Conservation (phyloP, 2,113 vertebrate genomes). For the Poeciliopsis occidentalis region DNA sequence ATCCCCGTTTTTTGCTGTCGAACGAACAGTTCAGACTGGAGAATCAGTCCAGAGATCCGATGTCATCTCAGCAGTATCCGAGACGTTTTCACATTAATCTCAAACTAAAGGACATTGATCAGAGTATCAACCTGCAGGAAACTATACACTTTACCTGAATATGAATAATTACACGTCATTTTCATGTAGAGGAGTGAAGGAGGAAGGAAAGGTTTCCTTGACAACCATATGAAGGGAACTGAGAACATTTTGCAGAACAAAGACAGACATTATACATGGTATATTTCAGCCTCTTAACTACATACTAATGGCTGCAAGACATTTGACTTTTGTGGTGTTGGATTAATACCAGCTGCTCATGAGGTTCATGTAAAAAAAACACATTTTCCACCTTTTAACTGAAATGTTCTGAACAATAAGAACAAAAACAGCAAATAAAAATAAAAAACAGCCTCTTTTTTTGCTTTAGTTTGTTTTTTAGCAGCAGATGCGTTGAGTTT, state of each 20-base stretch:
- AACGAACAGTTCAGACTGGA: too few species aligned
- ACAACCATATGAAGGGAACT: slow-evolving; percentile 49
- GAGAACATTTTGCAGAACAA: slow-evolving; percentile 30
- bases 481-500: background rate
- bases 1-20: too few species aligned
- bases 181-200: slow-evolving; percentile 6
- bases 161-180: background rate
- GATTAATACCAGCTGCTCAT: background rate
- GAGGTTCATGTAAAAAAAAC: background rate
- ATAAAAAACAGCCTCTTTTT: background rate
- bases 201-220: slow-evolving; percentile 54
- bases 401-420: background rate
- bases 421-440: background rate
- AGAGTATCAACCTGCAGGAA: background rate
- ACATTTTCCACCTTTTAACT: background rate
- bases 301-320: background rate
- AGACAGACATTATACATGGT: slow-evolving; percentile 18
- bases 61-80: background rate
- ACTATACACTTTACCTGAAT: background rate
- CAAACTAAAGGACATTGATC: background rate
- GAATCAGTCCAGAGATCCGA: too few species aligned
- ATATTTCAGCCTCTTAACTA: background rate
- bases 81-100: background rate
- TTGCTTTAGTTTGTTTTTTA: background rate
- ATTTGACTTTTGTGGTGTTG: background rate